Base-by-base conservation (phyloP, 2,888 invertebrate genomes). In the Salticus scenicus region DNA sequence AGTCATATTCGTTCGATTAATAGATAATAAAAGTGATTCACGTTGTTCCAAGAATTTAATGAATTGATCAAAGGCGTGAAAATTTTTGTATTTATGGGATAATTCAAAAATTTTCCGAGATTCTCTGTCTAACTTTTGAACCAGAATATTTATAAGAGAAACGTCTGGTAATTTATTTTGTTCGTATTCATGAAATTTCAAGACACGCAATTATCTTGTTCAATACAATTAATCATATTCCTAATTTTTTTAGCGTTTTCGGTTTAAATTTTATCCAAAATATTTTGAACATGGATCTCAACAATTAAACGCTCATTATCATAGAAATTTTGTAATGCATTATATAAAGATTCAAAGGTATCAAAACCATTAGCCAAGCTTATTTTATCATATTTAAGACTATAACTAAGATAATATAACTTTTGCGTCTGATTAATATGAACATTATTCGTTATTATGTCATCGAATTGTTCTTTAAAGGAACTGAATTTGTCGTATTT, bases 71-170 rank as follows among this genome's bases (percentile, higher is more conserved):
- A 66, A 30, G 1, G 7, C 30, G 27, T 27, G 66, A 28, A 66
- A 8, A 8, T 66, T n/a, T 28, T 5, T 24, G 12, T 8, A 66
- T 4, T 8, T 66, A 66, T 66, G 66, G 24, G 66, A 4, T n/a
- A 66, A 0, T 10, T 66, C 66, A 66, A 66, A 1, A 28, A 17
- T 66, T 30, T 66, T 41, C 14, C 41, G 8, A 14, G 66, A 8
- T 66, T 2, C 30, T 31, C 7, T 66, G 30, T 66, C 66, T 66
- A 66, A 66, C 30, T 66, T 66, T 66, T 24, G 1, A 24, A 66
- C 28, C 1, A 28, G 66, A 66, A 66, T 66, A 66, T 66, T 66
- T 28, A 0, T 66, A 8, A 66, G 2, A 66, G 30, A n/a, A 66
- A 33, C 27, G n/a, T n/a, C n/a, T n/a, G n/a, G n/a, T n/a, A n/a